Evolutionary conservation across 2,797 vertebrate species (phyloP).

Genomic region (Chelidonichthys spinosus): DNA sequence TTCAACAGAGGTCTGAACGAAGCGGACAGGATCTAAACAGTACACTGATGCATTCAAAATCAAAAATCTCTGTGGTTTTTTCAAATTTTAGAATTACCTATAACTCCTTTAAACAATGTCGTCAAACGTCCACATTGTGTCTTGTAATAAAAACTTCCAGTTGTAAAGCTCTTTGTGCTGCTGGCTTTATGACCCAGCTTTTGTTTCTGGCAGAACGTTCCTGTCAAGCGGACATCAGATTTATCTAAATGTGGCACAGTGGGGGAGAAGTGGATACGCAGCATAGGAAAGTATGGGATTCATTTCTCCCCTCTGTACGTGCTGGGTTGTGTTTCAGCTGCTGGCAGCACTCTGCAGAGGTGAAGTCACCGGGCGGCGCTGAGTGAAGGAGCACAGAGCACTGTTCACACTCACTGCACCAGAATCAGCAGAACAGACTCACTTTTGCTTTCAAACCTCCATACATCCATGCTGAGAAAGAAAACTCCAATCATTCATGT

Average conservation of each 20-base stretch:
- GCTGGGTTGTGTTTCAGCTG: constrained; percentile 64
- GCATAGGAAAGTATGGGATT: constrained; percentile 61
- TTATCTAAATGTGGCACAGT: constrained; percentile 60
- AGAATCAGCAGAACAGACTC: background rate
- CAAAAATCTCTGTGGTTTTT: no score
- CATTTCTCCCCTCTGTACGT: constrained; percentile 45
- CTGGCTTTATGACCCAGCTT: constrained; percentile 55
- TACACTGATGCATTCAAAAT: no score
- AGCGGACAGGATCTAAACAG: no score
- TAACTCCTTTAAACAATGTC: background rate
- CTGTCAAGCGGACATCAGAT: constrained; percentile 59
- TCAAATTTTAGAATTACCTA: no score
- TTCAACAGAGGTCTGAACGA: no score
- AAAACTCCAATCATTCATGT: background rate
- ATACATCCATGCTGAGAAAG: background rate
- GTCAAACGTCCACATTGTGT: constrained; percentile 22
- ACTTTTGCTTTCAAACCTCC: background rate
- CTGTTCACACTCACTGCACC: constrained; percentile 3
- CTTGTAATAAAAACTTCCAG: constrained; percentile 27
- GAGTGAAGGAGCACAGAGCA: constrained; percentile 46
- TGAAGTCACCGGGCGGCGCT: constrained; percentile 57
- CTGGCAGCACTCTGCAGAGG: constrained; percentile 60
- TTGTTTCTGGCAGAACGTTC: constrained; percentile 57
- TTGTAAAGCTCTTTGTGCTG: constrained; percentile 35
- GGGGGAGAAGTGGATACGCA: constrained; percentile 36